Evolutionary conservation across 2,888 invertebrate species (phyloP).

Genomic region (Schrankia costaestrigalis): DNA sequence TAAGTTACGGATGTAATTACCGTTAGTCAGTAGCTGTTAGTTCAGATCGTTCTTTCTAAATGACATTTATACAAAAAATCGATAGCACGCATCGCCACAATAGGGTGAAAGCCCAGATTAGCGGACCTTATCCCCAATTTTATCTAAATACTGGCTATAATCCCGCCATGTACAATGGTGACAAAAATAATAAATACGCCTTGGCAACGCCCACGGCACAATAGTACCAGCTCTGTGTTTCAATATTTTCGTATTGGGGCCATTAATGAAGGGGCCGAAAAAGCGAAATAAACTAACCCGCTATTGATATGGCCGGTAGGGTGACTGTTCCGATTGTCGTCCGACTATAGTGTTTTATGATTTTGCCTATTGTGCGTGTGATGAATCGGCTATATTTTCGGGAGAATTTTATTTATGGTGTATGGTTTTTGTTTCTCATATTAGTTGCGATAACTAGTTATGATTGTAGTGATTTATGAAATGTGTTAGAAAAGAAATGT

Average conservation of each 20-base stretch:
- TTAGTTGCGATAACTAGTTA: background rate
- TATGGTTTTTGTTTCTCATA: constrained; percentile 2
- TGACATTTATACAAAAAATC: constrained; percentile 46
- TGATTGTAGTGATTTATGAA: too few species aligned
- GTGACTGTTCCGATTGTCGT: constrained; percentile 16
- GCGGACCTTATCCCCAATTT: constrained; percentile 76
- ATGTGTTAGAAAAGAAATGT: too few species aligned
- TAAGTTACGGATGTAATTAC: too few species aligned
- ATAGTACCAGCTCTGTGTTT: constrained; percentile 45
- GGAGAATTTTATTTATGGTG: constrained; percentile 11
- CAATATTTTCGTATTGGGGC: constrained; percentile 71
- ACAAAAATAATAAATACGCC: constrained; percentile 79
- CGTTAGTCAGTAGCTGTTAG: too few species aligned
- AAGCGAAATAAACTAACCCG: constrained; percentile 61
- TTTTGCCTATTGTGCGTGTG: constrained; percentile 21
- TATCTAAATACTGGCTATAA: constrained; percentile 78
- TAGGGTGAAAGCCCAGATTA: constrained; percentile 65
- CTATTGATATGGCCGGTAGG: constrained; percentile 55
- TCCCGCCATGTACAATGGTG: constrained; percentile 70
- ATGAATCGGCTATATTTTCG: constrained; percentile 23
- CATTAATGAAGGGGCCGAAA: constrained; percentile 62
- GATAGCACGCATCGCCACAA: constrained; percentile 51
- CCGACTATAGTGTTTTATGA: constrained; percentile 28
- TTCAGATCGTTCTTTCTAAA: too few species aligned
- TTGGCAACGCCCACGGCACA: constrained; percentile 59